A percentile compares a stretch with the other conserved stretches of the same genome.
Evolutionary conservation across 1,140 invertebrate genomes (phyloP).

Genomic region (Neodiprion virginianus): DNA sequence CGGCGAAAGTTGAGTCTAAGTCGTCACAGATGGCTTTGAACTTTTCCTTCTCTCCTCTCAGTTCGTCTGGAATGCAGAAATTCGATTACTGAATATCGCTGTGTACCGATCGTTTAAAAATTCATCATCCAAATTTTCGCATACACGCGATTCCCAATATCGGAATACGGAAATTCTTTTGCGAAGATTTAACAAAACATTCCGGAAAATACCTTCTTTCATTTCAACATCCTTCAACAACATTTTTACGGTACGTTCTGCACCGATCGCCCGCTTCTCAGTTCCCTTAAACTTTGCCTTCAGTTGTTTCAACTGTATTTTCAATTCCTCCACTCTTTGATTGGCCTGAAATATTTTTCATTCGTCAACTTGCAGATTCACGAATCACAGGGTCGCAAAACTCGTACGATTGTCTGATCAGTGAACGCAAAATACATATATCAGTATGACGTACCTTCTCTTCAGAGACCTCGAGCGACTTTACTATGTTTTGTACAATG

Average conservation of each 20-base stretch:
- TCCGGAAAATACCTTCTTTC: slow-evolving; percentile 51
- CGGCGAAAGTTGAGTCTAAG: slow-evolving; percentile 74
- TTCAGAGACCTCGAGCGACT: slow-evolving; percentile 58
- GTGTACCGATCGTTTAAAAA: neutral
- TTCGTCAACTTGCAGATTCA: neutral
- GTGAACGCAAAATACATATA: neutral
- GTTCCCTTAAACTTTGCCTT: slow-evolving; percentile 54
- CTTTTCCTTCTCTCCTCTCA: slow-evolving; percentile 74
- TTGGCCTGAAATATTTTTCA: slow-evolving; percentile 47
- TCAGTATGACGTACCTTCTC: slow-evolving; percentile 50
- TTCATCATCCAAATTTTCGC: too few relatives aligned
- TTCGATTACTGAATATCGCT: neutral
- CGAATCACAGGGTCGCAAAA: neutral
- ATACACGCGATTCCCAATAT: too few relatives aligned
- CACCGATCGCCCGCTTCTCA: slow-evolving; percentile 54
- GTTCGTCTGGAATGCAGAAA: slow-evolving; percentile 67
- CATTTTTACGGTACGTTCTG: slow-evolving; percentile 54
- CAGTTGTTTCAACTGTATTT: slow-evolving; percentile 51
- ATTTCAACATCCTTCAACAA: slow-evolving; percentile 55
- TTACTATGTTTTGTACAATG: slow-evolving; percentile 60
- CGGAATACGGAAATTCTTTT: neutral
- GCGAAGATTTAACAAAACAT: neutral
- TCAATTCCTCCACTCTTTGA: slow-evolving; percentile 56
- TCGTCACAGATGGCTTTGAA: slow-evolving; percentile 76
- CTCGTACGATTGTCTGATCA: neutral